phyloP scores from a whole-genome alignment of 2,113 vertebrate species.

The Mixornis gularis region DNA sequence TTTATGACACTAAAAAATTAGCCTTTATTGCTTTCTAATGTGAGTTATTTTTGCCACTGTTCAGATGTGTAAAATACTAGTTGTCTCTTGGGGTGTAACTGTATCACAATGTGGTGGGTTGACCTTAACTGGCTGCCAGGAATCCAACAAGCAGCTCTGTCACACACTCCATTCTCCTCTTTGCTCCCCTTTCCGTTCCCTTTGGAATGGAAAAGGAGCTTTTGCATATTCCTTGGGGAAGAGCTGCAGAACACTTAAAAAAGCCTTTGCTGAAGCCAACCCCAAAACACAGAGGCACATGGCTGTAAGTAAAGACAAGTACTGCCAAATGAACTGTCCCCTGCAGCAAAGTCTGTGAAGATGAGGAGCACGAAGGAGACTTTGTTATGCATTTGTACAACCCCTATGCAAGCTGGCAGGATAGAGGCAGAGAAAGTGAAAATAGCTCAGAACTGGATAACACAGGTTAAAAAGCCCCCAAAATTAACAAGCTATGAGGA shows the following conservation, averaged over 20 bases:
- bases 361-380: not conserved
- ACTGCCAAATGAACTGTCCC: not conserved
- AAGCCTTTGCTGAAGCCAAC: not conserved
- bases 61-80: not conserved
- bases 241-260: not conserved
- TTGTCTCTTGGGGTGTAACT: not conserved
- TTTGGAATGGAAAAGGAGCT: not conserved
- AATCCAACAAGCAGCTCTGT: not conserved
- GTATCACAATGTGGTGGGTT: rapidly evolving
- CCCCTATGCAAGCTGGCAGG: not conserved
- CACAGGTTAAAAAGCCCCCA: rapidly evolving
- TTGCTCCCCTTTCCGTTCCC: not conserved
- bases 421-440: not conserved
- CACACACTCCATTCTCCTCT: not conserved
- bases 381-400: not conserved
- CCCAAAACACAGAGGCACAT: not conserved
- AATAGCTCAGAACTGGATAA: not conserved
- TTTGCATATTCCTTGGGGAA: not conserved
- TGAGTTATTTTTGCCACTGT: not conserved
- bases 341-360: not conserved
- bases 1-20: not conserved
- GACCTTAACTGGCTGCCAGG: not conserved
- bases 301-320: not conserved
- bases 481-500: not conserved
- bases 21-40: not conserved